Conservation (phyloP, 2,113 vertebrate genomes). For the Taurulus bubalis region DNA sequence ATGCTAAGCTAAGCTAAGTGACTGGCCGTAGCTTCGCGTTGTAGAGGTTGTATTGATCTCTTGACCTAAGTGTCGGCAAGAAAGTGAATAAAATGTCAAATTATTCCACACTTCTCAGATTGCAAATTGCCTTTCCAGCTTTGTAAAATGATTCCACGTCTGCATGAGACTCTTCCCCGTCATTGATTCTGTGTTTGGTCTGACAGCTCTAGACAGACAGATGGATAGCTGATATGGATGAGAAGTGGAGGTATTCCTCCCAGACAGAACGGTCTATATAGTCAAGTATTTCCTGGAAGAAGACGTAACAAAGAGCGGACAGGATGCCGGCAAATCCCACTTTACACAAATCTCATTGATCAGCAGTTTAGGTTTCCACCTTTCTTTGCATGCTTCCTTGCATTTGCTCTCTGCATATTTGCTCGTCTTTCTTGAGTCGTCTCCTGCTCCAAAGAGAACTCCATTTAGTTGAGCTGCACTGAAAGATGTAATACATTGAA, state of each 20-base stretch:
- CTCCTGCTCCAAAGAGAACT: neutral
- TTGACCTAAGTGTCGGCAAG: neutral
- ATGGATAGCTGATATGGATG: slow-evolving; percentile 19
- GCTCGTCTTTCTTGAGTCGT: neutral
- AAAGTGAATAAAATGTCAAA: neutral
- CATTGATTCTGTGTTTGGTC: slow-evolving; percentile 28
- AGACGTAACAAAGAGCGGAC: neutral
- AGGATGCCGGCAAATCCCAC: slow-evolving; percentile 33
- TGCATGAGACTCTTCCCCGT: neutral
- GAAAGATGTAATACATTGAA: neutral
- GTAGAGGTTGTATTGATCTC: neutral
- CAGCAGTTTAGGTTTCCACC: slow-evolving; percentile 37
- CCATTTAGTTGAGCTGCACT: neutral
- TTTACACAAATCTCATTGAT: slow-evolving; percentile 47
- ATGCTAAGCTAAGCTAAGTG: neutral
- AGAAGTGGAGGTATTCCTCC: slow-evolving; percentile 24
- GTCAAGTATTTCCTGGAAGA: slow-evolving; percentile 56
- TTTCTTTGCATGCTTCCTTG: neutral
- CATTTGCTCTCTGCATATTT: neutral
- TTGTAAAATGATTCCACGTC: slow-evolving; percentile 34
- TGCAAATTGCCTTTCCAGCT: slow-evolving; percentile 2
- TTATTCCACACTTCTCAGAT: neutral
- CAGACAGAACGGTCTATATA: neutral
- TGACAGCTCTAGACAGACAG: slow-evolving; percentile 25
- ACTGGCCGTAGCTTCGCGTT: neutral